These are phyloP conservation scores for Aspidiotus destructor DNA, from an alignment of 2,888 invertebrate species.

Conservation along the genomic window DNA sequence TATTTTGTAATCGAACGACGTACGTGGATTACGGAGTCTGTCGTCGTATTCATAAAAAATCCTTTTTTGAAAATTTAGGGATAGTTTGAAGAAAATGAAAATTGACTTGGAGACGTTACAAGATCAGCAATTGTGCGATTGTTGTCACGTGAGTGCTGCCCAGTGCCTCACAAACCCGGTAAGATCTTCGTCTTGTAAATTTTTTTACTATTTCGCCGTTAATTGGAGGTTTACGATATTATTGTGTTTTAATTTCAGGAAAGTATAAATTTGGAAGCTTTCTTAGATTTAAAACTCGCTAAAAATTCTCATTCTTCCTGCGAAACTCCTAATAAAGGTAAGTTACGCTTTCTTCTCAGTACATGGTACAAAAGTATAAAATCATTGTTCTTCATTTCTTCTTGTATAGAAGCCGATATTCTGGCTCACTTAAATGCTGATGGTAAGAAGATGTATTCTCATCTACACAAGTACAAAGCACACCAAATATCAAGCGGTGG, in stretches of 20 bases:
- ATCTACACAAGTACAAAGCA: constrained; percentile 23
- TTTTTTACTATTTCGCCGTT: neutral
- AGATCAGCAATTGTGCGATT: constrained; percentile 19
- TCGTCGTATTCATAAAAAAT: neutral
- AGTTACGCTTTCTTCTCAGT: too few relatives aligned
- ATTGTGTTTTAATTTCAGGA: constrained; percentile 5
- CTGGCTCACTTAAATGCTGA: constrained; percentile 21
- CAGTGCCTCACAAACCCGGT: constrained; percentile 14
- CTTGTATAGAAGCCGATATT: constrained; percentile 18
- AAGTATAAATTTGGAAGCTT: constrained; percentile 8
- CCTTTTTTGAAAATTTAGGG: neutral
- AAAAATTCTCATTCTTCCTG: neutral
- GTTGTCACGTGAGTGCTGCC: constrained; percentile 14
- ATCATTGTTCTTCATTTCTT: neutral
- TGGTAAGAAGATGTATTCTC: constrained; percentile 24
- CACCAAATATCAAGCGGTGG: constrained; percentile 4
- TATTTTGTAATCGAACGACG: neutral
- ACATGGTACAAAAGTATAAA: too few relatives aligned
- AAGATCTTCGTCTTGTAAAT: constrained; percentile 2
- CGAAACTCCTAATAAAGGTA: neutral
- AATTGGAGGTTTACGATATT: neutral
- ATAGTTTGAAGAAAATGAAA: constrained; percentile 13
- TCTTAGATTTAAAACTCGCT: neutral
- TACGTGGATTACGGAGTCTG: neutral
- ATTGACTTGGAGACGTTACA: constrained; percentile 2